These are phyloP conservation scores for Mya arenaria DNA, from an alignment of 1,140 invertebrate species.

Conservation along the genomic window DNA sequence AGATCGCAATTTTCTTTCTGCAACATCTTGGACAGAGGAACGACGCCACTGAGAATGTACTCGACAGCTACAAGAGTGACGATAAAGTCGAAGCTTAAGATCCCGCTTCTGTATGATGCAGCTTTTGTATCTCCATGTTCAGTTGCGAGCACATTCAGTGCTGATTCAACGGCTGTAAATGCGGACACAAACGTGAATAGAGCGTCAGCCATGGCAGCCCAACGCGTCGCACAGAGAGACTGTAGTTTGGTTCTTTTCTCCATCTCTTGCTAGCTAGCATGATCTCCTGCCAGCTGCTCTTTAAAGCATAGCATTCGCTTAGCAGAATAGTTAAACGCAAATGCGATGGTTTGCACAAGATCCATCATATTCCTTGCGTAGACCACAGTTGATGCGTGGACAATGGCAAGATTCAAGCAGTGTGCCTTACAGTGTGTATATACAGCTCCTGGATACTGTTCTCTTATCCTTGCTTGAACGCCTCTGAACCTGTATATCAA, in stretches of 20 bases:
- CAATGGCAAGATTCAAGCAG: constrained; percentile 1
- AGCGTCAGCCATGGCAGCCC: not conserved
- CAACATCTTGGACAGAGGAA: no score
- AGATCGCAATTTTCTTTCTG: no score
- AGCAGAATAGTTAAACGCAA: constrained; percentile 28
- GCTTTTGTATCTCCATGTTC: no score
- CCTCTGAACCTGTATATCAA: no score
- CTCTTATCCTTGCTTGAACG: not conserved
- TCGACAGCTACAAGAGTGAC: no score
- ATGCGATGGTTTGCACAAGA: not conserved
- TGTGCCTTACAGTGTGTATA: constrained; percentile 1
- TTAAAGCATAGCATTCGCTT: constrained; percentile 33
- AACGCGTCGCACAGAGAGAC: not conserved
- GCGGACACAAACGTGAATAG: not conserved
- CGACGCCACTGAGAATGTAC: no score
- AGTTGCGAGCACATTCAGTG: no score
- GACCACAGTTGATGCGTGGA: not conserved
- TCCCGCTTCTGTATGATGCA: no score
- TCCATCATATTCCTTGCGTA: not conserved
- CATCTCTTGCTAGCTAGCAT: not conserved
- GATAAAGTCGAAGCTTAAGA: no score
- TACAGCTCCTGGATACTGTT: not conserved
- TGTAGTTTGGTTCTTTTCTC: not conserved
- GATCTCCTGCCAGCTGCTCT: constrained; percentile 7
- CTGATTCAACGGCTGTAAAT: no score